phyloP scores from a whole-genome alignment of 2,888 invertebrate genomes.

The Dicroscelio sp. region DNA sequence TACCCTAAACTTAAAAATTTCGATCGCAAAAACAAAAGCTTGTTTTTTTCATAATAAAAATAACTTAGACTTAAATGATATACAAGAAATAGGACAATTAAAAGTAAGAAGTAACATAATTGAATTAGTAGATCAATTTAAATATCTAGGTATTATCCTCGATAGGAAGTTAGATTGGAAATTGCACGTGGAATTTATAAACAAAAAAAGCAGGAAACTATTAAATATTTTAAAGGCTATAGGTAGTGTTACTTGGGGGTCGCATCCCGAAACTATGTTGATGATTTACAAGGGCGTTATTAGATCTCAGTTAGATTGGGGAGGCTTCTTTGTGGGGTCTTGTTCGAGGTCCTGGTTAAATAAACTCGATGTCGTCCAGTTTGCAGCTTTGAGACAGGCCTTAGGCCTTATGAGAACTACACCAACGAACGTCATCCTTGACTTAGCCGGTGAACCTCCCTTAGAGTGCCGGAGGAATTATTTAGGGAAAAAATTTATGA shows the following conservation, averaged over 20 bases:
- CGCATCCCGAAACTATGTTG: background rate
- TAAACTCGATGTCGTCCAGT: background rate
- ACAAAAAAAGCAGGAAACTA: background rate
- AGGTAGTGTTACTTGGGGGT: background rate
- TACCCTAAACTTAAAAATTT: background rate
- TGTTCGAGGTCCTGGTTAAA: background rate
- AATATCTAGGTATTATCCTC: slow-evolving; percentile 2
- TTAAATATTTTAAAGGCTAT: background rate
- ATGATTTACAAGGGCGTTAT: slow-evolving; percentile 1
- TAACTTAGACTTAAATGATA: background rate
- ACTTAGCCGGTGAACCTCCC: background rate
- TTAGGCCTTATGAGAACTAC: background rate
- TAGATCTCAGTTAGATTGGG: background rate
- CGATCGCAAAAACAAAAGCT: background rate
- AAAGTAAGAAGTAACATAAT: background rate
- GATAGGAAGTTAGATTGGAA: slow-evolving; percentile 4
- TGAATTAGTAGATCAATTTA: slow-evolving; percentile 1
- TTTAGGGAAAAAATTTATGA: background rate
- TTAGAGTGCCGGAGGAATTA: background rate
- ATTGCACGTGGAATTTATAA: background rate
- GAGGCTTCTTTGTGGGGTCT: background rate
- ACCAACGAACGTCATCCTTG: background rate
- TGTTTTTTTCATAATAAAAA: slow-evolving; percentile 1
- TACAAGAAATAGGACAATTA: background rate
- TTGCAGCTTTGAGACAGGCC: background rate